Evolutionary conservation across 1,140 invertebrate species (phyloP), one percentile per base, ranked within the genome.

Genomic region (Cataglyphis hispanica): DNA sequence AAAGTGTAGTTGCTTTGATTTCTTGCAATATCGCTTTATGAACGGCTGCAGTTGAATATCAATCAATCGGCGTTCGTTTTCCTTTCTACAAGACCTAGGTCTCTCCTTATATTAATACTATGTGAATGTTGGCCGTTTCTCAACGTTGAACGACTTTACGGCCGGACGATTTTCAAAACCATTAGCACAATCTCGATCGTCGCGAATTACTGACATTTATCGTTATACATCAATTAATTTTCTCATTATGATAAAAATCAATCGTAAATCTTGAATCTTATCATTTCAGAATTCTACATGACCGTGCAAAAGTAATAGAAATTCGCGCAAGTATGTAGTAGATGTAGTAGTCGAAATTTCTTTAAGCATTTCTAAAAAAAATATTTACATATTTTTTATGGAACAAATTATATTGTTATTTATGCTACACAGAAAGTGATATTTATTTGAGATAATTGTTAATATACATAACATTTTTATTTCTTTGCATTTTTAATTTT

Each of bases 51-150:
- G 25, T 70, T 81, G 87, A 86, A 89, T 90, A 90, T 90, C 89
- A 89, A 90, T 90, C 89, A 89, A 87, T 87, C 58, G 40, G 37
- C 63, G 67, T 83, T 80, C 89, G 69, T 90, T 89, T 88, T 58
- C 89, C 87, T 90, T 90, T 90, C 89, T 87, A 90, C 43, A 72
- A 46, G 34, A 50, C 3, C 76, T 53, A 25, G 34, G 40, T 80
- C 19, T 69, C 50, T 22, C 34, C 22, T 81, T 53, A 56, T 60
- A 58, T 84, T 19, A 25, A 22, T 78, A 64, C 34, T 10, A 37
- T 43, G 66, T 22, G 66, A 61, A 67, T 75, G 56, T 72, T 25
- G 58, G 60, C n/a, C 27, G 19, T 75, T 58, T 60, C 37, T 76
- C 37, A 25, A 34, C 27, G 58, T 63, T 58, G 27, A 69, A 56